Conservation (phyloP, 2,797 vertebrate genomes). For the Cyprinodon diabolis region DNA sequence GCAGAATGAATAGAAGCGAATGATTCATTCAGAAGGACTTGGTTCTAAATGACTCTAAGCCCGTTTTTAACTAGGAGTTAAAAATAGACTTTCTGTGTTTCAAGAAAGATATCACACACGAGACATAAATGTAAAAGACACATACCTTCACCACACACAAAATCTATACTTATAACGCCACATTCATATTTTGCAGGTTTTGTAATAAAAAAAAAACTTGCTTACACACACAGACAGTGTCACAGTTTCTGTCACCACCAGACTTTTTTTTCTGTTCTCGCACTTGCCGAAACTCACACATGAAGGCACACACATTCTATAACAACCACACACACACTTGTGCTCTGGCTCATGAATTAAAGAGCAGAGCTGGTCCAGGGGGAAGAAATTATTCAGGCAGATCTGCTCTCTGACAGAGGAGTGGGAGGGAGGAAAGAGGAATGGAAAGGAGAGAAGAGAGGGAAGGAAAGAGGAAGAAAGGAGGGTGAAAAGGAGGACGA, state of each 20-base stretch:
- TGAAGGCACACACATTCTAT: slow-evolving; percentile 38
- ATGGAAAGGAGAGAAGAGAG: slow-evolving; percentile 14
- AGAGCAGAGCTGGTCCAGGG: slow-evolving; percentile 77
- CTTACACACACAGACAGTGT: slow-evolving; percentile 36
- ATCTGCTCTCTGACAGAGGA: slow-evolving; percentile 77
- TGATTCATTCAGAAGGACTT: slow-evolving; percentile 67
- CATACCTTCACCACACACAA: not conserved
- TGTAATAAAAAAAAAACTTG: slow-evolving; percentile 30
- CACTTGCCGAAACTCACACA: slow-evolving; percentile 65
- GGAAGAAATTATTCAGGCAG: slow-evolving; percentile 79
- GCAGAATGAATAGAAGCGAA: slow-evolving; percentile 67
- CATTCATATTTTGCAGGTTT: slow-evolving; percentile 46
- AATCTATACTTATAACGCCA: slow-evolving; percentile 29
- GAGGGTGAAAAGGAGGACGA: slow-evolving; percentile 16
- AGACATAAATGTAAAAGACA: not conserved
- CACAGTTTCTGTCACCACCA: slow-evolving; percentile 61
- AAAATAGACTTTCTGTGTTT: slow-evolving; percentile 65
- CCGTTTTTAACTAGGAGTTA: slow-evolving; percentile 60
- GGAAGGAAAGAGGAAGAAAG: slow-evolving; percentile 7
- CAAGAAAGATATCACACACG: slow-evolving; percentile 43
- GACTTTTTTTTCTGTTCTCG: slow-evolving; percentile 59
- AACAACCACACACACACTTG: slow-evolving; percentile 26
- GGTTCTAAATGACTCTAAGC: slow-evolving; percentile 57
- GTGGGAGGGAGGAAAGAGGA: slow-evolving; percentile 54
- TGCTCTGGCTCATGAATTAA: slow-evolving; percentile 77